phyloP scores from a whole-genome alignment of 1,140 invertebrate genomes.

The Oreohelix idahoensis region DNA sequence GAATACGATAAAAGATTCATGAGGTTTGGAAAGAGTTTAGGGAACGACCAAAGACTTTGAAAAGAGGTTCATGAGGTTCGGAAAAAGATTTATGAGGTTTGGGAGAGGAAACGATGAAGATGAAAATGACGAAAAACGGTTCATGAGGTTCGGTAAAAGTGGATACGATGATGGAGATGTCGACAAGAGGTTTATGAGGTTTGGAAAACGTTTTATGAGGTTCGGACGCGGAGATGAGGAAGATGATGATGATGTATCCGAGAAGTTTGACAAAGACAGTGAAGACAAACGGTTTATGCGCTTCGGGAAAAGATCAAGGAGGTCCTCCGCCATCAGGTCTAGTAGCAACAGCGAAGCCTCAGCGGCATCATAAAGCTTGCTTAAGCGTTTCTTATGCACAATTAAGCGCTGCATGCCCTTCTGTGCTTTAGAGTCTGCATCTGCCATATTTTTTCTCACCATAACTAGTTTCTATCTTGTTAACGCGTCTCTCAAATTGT shows the following conservation, averaged over 20 bases:
- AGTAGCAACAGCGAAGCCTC: too few relatives aligned
- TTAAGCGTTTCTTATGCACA: too few relatives aligned
- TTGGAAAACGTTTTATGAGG: slow-evolving; percentile 63
- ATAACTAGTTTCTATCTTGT: too few relatives aligned
- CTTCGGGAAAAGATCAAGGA: slow-evolving; percentile 39
- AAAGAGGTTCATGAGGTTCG: slow-evolving; percentile 63
- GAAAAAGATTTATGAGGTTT: slow-evolving; percentile 61
- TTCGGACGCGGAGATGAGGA: slow-evolving; percentile 41
- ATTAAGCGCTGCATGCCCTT: too few relatives aligned
- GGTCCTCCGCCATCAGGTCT: too few relatives aligned
- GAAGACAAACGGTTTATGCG: slow-evolving; percentile 50
- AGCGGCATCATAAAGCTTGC: too few relatives aligned
- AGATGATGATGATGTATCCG: neutral
- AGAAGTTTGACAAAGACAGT: neutral
- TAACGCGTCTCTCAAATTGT: too few relatives aligned
- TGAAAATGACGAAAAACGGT: too few relatives aligned
- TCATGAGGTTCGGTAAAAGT: slow-evolving; percentile 60
- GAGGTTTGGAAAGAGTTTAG: slow-evolving; percentile 52
- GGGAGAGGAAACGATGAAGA: too few relatives aligned
- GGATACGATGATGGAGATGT: slow-evolving; percentile 29
- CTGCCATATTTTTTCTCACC: too few relatives aligned
- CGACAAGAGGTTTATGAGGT: neutral
- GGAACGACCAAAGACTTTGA: slow-evolving; percentile 26
- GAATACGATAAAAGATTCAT: slow-evolving; percentile 52
- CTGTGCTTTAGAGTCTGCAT: too few relatives aligned